Percentiles rank a stretch among this genome's conserved stretches.
phyloP scores from a whole-genome alignment of 2,797 vertebrate species.

The Hybognathus amarus region DNA sequence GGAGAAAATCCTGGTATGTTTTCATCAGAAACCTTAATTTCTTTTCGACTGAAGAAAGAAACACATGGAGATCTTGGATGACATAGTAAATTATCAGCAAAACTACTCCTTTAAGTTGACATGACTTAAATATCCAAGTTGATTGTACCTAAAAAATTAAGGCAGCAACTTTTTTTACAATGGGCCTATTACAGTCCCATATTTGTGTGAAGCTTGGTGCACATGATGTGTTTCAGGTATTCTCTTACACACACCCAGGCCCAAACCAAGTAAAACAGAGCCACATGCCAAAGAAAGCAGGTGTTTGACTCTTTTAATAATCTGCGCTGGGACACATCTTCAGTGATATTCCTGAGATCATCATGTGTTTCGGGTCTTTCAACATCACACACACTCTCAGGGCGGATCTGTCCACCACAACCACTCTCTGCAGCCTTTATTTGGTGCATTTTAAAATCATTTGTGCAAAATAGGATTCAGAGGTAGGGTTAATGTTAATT shows the following conservation, averaged over 20 bases:
- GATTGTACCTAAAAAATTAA: too few relatives aligned
- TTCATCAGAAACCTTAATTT: too few relatives aligned
- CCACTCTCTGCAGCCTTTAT: not conserved
- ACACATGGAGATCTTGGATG: too few relatives aligned
- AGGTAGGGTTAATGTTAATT: slow-evolving; percentile 7
- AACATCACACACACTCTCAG: not conserved
- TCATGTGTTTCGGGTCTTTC: not conserved
- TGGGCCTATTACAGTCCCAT: not conserved
- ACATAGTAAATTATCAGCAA: too few relatives aligned
- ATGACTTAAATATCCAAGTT: too few relatives aligned
- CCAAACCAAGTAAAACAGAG: slow-evolving; percentile 23
- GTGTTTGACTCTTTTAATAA: slow-evolving; percentile 16
- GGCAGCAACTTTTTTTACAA: too few relatives aligned
- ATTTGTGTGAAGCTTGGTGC: not conserved
- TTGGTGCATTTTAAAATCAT: not conserved
- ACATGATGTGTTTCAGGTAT: slow-evolving; percentile 22
- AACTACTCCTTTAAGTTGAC: too few relatives aligned
- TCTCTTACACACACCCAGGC: slow-evolving; percentile 19
- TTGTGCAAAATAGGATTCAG: not conserved
- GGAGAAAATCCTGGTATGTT: too few relatives aligned
- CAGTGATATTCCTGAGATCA: not conserved
- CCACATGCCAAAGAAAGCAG: slow-evolving; percentile 14
- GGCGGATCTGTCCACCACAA: not conserved
- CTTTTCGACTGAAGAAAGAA: too few relatives aligned
- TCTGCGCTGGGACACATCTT: not conserved